phyloP scores from a whole-genome alignment of 2,797 vertebrate species.

The Phataginus tetradactyla region DNA sequence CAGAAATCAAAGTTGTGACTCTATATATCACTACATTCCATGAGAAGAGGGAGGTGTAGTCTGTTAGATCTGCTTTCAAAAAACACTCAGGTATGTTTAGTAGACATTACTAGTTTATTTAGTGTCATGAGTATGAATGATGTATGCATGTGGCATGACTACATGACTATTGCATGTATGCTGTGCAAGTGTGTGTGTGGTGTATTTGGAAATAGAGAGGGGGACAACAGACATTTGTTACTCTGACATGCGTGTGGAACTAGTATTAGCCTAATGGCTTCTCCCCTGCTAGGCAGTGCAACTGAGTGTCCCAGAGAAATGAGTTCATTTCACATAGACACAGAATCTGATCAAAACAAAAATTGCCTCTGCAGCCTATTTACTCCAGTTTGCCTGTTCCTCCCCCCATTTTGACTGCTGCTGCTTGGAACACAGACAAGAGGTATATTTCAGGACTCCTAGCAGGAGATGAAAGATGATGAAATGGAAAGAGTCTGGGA shows the following conservation, averaged over 20 bases:
- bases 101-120: neutral
- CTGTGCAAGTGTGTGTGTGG: neutral
- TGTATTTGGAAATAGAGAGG: neutral
- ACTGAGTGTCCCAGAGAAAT: constrained; percentile 64
- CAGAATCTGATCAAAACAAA: constrained; percentile 82
- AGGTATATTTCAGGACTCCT: constrained; percentile 60
- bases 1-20: constrained; percentile 12
- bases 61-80: neutral
- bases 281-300: constrained; percentile 68
- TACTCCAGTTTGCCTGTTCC: constrained; percentile 55
- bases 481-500: constrained; percentile 70
- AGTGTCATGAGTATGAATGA: neutral
- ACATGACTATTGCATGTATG: neutral
- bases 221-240: constrained; percentile 53
- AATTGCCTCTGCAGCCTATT: constrained; percentile 74
- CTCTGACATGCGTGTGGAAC: constrained; percentile 50
- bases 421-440: constrained; percentile 78
- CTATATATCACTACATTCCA: neutral
- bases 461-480: constrained; percentile 64
- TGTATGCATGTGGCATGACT: neutral
- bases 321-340: constrained; percentile 78
- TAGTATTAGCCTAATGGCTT: constrained; percentile 63
- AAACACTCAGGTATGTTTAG: neutral
- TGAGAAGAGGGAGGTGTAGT: neutral
- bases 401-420: constrained; percentile 75